Conservation (phyloP, 2,888 invertebrate genomes). For the Alitta virens region DNA sequence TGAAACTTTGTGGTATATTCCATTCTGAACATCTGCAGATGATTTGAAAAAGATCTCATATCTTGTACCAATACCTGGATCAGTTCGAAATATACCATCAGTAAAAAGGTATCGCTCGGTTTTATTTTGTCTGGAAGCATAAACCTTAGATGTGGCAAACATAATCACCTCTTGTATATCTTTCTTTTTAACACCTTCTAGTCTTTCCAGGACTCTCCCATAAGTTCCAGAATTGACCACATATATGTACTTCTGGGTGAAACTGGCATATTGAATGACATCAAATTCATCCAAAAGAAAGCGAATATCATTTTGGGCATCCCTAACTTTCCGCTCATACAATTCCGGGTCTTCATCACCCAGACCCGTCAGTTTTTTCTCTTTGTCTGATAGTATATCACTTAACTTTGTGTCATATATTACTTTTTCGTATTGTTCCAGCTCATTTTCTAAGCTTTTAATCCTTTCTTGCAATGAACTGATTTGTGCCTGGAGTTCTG, state of each 20-base stretch:
- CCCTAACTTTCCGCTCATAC: too few species aligned
- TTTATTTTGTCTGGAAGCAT: not conserved
- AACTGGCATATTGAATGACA: conserved; percentile 1
- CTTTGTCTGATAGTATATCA: too few species aligned
- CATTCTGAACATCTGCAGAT: not conserved
- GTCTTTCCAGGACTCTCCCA: not conserved
- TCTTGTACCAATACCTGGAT: not conserved
- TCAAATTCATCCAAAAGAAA: not conserved
- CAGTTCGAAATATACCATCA: not conserved
- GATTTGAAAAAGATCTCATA: not conserved
- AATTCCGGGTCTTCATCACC: too few species aligned
- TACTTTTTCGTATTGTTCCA: too few species aligned
- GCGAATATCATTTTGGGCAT: too few species aligned
- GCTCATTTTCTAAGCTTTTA: too few species aligned
- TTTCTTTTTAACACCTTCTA: not conserved
- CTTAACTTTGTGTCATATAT: too few species aligned
- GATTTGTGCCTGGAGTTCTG: too few species aligned
- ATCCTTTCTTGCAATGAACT: too few species aligned
- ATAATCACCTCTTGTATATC: not conserved
- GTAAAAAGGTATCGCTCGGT: not conserved
- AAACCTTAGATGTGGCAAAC: not conserved
- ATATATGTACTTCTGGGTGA: not conserved
- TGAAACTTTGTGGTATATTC: not conserved
- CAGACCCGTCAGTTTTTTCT: too few species aligned
- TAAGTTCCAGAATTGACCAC: not conserved